Percentiles rank a stretch among this genome's conserved stretches.
phyloP scores from a whole-genome alignment of 2,888 invertebrate genomes.

The Smittia sp. region DNA sequence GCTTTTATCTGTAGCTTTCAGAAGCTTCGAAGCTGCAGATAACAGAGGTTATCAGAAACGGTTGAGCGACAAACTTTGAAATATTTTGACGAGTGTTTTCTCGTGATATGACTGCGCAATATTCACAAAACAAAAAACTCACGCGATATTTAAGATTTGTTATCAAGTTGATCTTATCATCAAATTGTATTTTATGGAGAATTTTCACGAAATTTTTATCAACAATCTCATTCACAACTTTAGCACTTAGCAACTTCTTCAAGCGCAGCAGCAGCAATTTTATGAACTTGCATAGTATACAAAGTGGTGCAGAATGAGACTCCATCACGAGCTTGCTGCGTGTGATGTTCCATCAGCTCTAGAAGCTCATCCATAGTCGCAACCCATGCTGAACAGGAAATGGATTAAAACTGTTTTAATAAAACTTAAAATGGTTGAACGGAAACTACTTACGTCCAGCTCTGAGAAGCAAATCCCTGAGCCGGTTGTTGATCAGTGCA shows the following conservation, averaged over 20 bases:
- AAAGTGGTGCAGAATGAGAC: not conserved
- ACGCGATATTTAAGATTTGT: too few species aligned
- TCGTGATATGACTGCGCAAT: too few species aligned
- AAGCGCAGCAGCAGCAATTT: not conserved
- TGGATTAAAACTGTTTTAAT: not conserved
- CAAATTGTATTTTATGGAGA: too few species aligned
- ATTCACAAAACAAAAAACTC: too few species aligned
- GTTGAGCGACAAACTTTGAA: too few species aligned
- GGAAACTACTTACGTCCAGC: constrained; percentile 9
- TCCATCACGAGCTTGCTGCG: not conserved
- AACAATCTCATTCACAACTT: too few species aligned
- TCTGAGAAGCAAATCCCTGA: not conserved
- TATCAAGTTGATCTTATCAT: too few species aligned
- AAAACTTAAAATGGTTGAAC: not conserved
- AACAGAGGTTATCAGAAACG: too few species aligned
- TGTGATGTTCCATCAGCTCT: not conserved
- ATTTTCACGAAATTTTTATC: too few species aligned
- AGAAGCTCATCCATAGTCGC: constrained; percentile 18
- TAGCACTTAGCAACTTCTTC: not conserved
- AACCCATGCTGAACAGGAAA: constrained; percentile 31
- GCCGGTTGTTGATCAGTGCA: not conserved
- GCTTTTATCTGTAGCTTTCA: too few species aligned
- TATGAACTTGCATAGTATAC: not conserved
- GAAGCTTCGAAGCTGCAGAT: too few species aligned
- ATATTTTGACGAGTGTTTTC: too few species aligned